These are phyloP conservation scores for Leptobrachium leishanense DNA, from an alignment of 2,113 vertebrate genomes.

Conservation along the genomic window DNA sequence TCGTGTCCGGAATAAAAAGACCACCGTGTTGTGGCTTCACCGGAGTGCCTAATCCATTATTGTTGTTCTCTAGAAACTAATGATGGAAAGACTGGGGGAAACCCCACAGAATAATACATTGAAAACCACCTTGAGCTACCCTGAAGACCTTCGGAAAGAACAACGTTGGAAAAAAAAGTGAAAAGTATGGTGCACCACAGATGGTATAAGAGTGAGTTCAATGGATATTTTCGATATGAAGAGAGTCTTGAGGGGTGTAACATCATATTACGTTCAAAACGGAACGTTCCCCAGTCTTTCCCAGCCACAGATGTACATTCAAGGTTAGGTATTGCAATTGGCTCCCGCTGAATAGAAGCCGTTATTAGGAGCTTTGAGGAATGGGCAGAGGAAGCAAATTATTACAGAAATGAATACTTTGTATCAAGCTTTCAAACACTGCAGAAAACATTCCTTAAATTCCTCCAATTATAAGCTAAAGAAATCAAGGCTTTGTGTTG, in stretches of 20 bases:
- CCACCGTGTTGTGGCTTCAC: no score
- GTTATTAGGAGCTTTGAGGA: conserved; percentile 28
- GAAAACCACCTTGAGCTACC: no score
- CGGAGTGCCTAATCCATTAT: no score
- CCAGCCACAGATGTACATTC: neutral
- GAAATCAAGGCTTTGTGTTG: conserved; percentile 50
- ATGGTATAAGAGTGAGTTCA: no score
- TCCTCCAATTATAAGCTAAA: conserved; percentile 26
- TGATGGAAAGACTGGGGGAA: no score
- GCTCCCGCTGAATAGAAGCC: conserved; percentile 40
- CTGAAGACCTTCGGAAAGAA: no score
- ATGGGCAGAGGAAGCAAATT: conserved; percentile 29
- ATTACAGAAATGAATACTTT: conserved; percentile 43
- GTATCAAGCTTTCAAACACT: conserved; percentile 35
- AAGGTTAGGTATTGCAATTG: conserved; percentile 44
- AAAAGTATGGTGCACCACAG: no score
- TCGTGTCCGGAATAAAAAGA: no score
- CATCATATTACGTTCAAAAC: neutral
- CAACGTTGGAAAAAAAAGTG: no score
- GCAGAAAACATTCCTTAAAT: conserved; percentile 36
- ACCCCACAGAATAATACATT: no score
- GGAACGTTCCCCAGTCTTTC: neutral
- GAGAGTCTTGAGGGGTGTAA: neutral
- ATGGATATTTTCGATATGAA: neutral
- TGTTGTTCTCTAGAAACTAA: no score